Conservation (phyloP, 2,113 vertebrate species). For the Orientallactaga bullata region DNA sequence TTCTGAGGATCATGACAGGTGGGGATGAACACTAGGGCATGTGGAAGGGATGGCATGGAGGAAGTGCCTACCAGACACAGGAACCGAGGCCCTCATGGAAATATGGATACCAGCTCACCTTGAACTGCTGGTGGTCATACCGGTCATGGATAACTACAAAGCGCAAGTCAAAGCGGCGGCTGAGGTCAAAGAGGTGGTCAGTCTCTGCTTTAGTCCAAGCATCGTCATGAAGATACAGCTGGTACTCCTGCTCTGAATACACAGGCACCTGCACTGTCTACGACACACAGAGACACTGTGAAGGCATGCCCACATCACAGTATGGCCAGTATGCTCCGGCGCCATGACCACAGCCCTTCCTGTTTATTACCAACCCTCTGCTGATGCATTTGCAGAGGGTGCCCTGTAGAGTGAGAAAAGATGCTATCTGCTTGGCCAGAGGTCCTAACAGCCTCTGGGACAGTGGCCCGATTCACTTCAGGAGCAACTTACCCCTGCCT, state of each 20-base stretch:
- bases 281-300: neutral
- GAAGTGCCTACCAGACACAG: neutral
- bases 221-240: conserved; percentile 97
- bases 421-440: neutral
- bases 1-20: conserved; percentile 87
- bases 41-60: neutral
- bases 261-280: conserved; percentile 96
- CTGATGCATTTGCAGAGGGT: neutral
- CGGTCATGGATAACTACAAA: conserved; percentile 98
- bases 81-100: neutral
- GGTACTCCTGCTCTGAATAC: conserved; percentile 99
- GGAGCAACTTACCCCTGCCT: neutral
- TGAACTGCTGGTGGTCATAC: conserved; percentile 98
- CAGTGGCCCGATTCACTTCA: neutral
- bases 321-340: neutral
- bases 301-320: neutral
- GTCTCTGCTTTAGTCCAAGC: conserved; percentile 99
- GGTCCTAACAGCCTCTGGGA: neutral
- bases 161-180: conserved; percentile 97
- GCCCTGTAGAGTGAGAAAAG: neutral
- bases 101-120: conserved; percentile 88
- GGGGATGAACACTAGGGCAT: neutral
- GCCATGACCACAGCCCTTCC: neutral
- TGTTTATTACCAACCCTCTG: neutral
- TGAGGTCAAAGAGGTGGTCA: conserved; percentile 98